A percentile compares a stretch with the other conserved stretches of the same genome.
phyloP scores from a whole-genome alignment of 2,888 invertebrate species.

The Thumatha senex region DNA sequence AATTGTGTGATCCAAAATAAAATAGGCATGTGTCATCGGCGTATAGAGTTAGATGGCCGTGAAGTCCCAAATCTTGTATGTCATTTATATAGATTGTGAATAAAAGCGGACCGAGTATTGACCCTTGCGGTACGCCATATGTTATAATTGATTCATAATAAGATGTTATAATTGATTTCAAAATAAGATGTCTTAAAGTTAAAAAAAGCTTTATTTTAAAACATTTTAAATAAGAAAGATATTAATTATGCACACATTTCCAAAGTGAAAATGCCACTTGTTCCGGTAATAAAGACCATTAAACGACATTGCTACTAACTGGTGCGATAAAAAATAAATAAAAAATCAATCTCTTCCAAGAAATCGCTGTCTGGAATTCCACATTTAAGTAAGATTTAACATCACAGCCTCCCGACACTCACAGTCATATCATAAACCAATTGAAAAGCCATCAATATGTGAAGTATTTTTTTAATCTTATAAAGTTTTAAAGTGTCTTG shows the following conservation, averaged over 20 bases:
- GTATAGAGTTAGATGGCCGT: too few species aligned
- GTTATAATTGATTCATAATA: too few species aligned
- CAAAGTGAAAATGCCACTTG: background rate
- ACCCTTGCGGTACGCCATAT: too few species aligned
- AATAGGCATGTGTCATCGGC: too few species aligned
- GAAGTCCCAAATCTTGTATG: too few species aligned
- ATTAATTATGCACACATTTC: background rate
- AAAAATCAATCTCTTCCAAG: constrained; percentile 4
- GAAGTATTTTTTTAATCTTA: constrained; percentile 49
- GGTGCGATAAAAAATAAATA: constrained; percentile 7
- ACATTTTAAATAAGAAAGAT: background rate
- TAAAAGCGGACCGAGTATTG: too few species aligned
- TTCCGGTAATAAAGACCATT: background rate
- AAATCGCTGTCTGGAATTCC: constrained; percentile 5
- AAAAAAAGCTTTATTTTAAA: background rate
- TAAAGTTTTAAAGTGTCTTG: constrained; percentile 66
- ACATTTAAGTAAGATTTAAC: constrained; percentile 15
- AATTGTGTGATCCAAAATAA: too few species aligned
- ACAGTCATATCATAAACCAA: constrained; percentile 45
- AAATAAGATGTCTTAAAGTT: too few species aligned
- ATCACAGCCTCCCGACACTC: constrained; percentile 30
- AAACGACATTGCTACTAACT: background rate
- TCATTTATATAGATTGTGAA: too few species aligned
- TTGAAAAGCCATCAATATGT: constrained; percentile 53
- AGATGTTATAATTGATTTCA: too few species aligned